Evolutionary conservation across 2,113 vertebrate species (phyloP).

Genomic region (Dendrocopos noguchii): DNA sequence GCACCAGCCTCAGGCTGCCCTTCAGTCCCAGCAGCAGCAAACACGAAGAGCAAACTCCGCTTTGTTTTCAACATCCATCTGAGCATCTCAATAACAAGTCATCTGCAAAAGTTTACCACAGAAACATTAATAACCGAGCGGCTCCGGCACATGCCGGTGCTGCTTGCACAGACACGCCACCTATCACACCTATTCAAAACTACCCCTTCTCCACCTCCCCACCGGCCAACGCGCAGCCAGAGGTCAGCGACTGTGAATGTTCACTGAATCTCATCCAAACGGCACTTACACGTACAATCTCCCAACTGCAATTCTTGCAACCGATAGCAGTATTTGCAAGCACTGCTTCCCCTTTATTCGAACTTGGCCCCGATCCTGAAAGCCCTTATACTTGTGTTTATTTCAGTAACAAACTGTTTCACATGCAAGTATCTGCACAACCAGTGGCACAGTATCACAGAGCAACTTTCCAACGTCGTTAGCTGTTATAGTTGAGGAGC

Average conservation of each 20-base stretch:
- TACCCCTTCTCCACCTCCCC: neutral
- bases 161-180: conserved; percentile 29
- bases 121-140: neutral
- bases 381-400: conserved; percentile 30
- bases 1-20: neutral
- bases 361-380: conserved; percentile 46
- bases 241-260: neutral
- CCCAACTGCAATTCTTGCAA: neutral
- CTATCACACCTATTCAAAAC: neutral
- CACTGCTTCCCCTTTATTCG: neutral
- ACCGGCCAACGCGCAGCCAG: neutral
- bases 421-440: conserved; percentile 29
- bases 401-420: conserved; percentile 52
- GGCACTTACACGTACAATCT: neutral
- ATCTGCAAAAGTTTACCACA: neutral
- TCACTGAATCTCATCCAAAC: neutral
- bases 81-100: neutral
- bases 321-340: neutral
- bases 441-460: neutral
- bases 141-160: neutral
- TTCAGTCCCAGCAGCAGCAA: neutral
- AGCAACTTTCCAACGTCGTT: neutral
- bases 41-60: neutral
- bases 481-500: neutral
- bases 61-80: neutral